These are phyloP conservation scores for Drosophila prolongata DNA, from an alignment of 2,888 invertebrate species.

Conservation along the genomic window DNA sequence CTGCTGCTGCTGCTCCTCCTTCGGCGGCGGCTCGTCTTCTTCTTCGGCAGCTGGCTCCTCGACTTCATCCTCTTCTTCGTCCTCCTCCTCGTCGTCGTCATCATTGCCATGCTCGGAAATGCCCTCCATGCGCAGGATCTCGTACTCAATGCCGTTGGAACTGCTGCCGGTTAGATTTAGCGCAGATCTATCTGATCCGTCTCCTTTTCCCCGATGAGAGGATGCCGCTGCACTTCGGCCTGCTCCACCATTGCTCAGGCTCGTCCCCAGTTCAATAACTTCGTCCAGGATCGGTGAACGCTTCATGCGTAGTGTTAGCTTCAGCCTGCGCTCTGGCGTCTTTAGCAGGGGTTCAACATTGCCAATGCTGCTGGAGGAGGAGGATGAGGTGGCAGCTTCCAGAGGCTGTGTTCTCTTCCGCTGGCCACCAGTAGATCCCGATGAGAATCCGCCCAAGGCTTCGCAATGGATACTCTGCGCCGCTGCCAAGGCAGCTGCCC, in stretches of 20 bases:
- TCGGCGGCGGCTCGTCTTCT: constrained; percentile 31
- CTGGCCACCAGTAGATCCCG: constrained; percentile 40
- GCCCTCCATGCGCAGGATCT: constrained; percentile 93
- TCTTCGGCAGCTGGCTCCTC: constrained; percentile 47
- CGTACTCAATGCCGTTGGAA: constrained; percentile 87
- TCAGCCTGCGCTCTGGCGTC: constrained; percentile 86
- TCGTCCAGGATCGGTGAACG: constrained; percentile 94
- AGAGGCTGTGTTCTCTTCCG: constrained; percentile 57
- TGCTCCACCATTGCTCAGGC: constrained; percentile 86
- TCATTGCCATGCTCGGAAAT: constrained; percentile 85
- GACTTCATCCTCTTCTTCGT: constrained; percentile 22
- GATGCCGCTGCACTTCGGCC: constrained; percentile 1
- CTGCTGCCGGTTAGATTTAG: constrained; percentile 21
- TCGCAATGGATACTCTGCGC: constrained; percentile 73
- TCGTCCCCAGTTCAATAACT: constrained; percentile 91
- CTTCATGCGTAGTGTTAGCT: constrained; percentile 93
- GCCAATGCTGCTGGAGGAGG: constrained; percentile 26
- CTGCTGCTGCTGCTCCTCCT: constrained; percentile 4
- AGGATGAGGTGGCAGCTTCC: not conserved
- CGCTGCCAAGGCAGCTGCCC: constrained; percentile 69
- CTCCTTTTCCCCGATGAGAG: constrained; percentile 1
- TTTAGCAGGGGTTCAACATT: constrained; percentile 80
- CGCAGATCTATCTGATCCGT: not conserved
- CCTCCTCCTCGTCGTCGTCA: constrained; percentile 61
- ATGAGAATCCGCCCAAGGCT: constrained; percentile 27